Evolutionary conservation across 2,888 invertebrate species (phyloP).

Genomic region (Melipona beecheii): DNA sequence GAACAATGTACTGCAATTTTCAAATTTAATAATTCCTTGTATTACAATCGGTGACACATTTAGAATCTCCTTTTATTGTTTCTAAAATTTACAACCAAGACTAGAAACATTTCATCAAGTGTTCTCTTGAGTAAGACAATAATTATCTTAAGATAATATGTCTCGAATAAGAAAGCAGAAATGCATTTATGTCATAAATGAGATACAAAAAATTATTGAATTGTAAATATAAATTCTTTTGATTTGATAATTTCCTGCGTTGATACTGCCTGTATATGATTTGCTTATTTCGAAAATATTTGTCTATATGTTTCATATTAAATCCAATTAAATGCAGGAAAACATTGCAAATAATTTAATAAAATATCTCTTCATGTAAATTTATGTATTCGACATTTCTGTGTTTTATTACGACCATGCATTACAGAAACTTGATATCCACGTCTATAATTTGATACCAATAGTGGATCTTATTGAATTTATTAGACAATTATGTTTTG

Average conservation of each 20-base stretch:
- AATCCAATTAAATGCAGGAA: constrained; percentile 56
- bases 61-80: constrained; percentile 24
- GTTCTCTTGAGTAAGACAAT: constrained; percentile 32
- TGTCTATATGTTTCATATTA: constrained; percentile 20
- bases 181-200: constrained; percentile 31
- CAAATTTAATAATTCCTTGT: constrained; percentile 28
- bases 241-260: constrained; percentile 19
- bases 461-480: background rate
- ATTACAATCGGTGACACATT: constrained; percentile 37
- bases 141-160: background rate
- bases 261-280: constrained; percentile 11
- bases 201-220: constrained; percentile 9
- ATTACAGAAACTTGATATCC: constrained; percentile 18
- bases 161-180: constrained; percentile 6
- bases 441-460: constrained; percentile 10
- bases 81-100: constrained; percentile 48
- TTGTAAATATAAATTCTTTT: constrained; percentile 27
- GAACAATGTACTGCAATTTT: constrained; percentile 12
- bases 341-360: constrained; percentile 25
- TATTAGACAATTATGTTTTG: constrained; percentile 11
- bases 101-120: constrained; percentile 50
- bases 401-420: background rate
- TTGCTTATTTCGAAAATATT: background rate
- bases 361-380: background rate
- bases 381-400: constrained; percentile 13